A percentile compares a stretch with the other conserved stretches of the same genome.
Evolutionary conservation across 2,113 vertebrate genomes (phyloP).

Genomic region (Micromys minutus): DNA sequence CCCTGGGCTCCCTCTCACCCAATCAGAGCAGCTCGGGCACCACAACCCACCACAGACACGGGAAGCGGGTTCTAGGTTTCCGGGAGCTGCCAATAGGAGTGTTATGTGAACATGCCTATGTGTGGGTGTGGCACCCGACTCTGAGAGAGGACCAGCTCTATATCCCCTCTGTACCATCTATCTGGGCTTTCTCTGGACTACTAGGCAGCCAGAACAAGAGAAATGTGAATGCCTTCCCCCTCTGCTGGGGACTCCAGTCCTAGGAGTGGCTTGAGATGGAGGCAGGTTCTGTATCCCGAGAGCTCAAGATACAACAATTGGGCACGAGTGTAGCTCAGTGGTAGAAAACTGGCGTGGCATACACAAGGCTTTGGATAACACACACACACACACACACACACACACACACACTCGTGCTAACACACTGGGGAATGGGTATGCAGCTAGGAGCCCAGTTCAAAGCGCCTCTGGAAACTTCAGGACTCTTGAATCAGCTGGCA

Average conservation of each 20-base stretch:
- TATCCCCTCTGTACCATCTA: not conserved
- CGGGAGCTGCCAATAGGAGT: not conserved
- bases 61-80: not conserved
- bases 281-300: accelerated
- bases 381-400: not conserved
- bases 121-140: accelerated
- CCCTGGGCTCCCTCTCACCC: not conserved
- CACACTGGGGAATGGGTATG: not conserved
- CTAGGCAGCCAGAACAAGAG: not conserved
- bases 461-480: not conserved
- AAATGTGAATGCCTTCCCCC: not conserved
- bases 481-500: not conserved
- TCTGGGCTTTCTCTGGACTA: not conserved
- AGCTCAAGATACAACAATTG: not conserved
- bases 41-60: not conserved
- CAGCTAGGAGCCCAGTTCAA: not conserved
- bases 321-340: not conserved
- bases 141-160: accelerated
- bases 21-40: not conserved
- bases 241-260: not conserved
- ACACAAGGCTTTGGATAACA: not conserved
- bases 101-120: accelerated
- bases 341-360: not conserved
- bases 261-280: not conserved
- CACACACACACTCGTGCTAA: not conserved